Conservation (phyloP, 35 echinoderm and acorn worm genomes). For the Strongylocentrotus purpuratus region DNA sequence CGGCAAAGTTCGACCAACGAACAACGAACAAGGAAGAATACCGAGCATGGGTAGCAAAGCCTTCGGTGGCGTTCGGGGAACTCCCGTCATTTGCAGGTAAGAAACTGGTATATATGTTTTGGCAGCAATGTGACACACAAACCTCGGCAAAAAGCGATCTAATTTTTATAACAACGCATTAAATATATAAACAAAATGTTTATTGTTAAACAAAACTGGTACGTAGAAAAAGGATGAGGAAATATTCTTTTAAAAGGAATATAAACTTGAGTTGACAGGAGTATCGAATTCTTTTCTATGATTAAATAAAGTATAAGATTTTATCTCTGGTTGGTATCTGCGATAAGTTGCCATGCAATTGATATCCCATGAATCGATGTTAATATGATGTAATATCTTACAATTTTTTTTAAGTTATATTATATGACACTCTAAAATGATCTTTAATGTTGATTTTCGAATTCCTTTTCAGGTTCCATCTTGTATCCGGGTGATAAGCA, state of each 20-base stretch:
- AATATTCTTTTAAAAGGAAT: no score
- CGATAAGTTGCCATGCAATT: not conserved
- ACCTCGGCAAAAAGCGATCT: not conserved
- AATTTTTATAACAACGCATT: not conserved
- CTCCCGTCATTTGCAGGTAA: conserved; percentile 96
- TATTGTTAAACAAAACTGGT: no score
- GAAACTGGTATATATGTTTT: not conserved
- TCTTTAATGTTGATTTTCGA: not conserved
- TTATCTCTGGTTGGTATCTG: no score
- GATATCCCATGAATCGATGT: not conserved
- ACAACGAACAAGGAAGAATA: conserved; percentile 90
- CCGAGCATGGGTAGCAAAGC: conserved; percentile 70
- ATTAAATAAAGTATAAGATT: no score
- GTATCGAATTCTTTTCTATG: no score
- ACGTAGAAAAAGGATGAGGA: no score
- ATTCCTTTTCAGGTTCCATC: conserved; percentile 77
- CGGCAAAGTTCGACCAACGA: conserved; percentile 86
- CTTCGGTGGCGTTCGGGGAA: conserved; percentile 75
- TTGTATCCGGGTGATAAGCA: conserved; percentile 87
- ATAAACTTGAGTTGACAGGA: no score
- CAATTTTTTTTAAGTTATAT: no score
- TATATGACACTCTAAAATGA: not conserved
- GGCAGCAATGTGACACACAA: not conserved
- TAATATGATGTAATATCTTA: no score
- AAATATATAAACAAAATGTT: not conserved